Evolutionary conservation across 2,888 invertebrate species (phyloP), one percentile per base, ranked within the genome.

Genomic region (Eristalis arbustorum): DNA sequence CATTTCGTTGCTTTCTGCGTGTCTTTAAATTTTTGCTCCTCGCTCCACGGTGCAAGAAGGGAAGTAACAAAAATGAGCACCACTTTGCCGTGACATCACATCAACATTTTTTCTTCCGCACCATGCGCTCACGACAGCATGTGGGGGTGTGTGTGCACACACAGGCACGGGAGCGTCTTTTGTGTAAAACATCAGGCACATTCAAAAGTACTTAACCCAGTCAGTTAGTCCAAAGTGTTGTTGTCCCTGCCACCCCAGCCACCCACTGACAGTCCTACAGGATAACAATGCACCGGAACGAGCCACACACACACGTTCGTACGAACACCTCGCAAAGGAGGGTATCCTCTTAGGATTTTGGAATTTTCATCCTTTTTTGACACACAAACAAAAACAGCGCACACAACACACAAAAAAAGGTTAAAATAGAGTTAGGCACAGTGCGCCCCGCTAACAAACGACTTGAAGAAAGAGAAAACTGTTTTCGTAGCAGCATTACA

Each of bases 191-290:
- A 88, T 84, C 88, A 88, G 80, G 88, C 88, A 84, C 84, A 84
- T 88, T 88, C 88, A 83, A 88, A 80, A 84, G 79, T 84, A 88
- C 88, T 88, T 88, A 88, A 88, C 88, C 88, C 88, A 88, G 88
- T 88, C 88, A 88, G 88, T 88, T 88, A 88, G 84, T 76, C 73
- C 79, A 75, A 78, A 87, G 87, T 87, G 87, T 87, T 87, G 59
- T 25, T 25, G 25, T 78, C 83, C 72, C 78, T 23, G 63, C 75
- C 37, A 63, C 67, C 74, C 62, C 49, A 63, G 68, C 59, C 80
- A 74, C 66, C 40, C 68, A 5, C 18, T 42, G 42, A 2, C 49
- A 77, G 61, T 83, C 83, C 75, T 71, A 72, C 66, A 75, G 72
- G 83, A 87, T 28, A 37, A 64, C 74, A 83, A 82, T 87, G 82